A percentile compares a stretch with the other conserved stretches of the same genome.
Conservation (phyloP, 2,888 invertebrate genomes). For the Spatulosminthurus flaviceps region DNA sequence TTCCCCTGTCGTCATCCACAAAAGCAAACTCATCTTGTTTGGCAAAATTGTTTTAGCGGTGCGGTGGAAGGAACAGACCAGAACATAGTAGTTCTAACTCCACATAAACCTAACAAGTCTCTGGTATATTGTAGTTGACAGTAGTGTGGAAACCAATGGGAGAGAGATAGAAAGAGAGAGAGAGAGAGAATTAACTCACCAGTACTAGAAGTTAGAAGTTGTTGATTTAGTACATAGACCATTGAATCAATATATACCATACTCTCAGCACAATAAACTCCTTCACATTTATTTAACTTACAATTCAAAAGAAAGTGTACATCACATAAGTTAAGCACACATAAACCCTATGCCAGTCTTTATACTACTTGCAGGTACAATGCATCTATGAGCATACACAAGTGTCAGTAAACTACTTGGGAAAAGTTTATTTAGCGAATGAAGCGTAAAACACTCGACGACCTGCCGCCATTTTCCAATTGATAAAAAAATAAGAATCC, state of each 20-base stretch:
- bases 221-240: not conserved
- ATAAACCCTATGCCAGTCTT: too few species aligned
- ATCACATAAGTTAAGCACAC: not conserved
- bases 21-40: constrained; percentile 14
- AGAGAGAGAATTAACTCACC: not conserved
- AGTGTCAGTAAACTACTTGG: too few species aligned
- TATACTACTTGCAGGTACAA: too few species aligned
- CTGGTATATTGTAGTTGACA: not conserved
- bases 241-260: not conserved
- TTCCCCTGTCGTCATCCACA: constrained; percentile 23
- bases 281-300: constrained; percentile 6
- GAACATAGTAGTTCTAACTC: not conserved
- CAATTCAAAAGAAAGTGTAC: not conserved
- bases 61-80: not conserved
- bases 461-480: too few species aligned
- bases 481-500: too few species aligned
- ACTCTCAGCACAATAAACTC: constrained; percentile 5
- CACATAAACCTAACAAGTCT: not conserved
- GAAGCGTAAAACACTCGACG: too few species aligned
- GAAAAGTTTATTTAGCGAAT: too few species aligned
- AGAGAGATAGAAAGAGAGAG: too few species aligned
- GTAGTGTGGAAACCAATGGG: not conserved
- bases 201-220: not conserved
- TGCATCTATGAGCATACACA: too few species aligned
- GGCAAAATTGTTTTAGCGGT: constrained; percentile 8